These are phyloP conservation scores for Eulithis prunata DNA, from an alignment of 2,888 invertebrate species.

Conservation along the genomic window DNA sequence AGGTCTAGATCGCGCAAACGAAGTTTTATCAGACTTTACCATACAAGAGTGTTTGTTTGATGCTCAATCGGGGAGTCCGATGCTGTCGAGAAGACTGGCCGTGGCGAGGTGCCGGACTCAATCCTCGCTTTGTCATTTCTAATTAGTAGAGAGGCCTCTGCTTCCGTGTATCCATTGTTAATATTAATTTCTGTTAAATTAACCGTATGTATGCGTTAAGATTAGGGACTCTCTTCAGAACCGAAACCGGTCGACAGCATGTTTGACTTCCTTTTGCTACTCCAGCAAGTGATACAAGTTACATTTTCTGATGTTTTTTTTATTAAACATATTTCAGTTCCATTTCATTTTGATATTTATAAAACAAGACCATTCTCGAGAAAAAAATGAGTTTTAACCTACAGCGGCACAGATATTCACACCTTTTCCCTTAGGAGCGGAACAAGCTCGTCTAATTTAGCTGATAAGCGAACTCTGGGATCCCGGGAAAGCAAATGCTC, in stretches of 20 bases:
- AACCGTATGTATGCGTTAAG: conserved; percentile 85
- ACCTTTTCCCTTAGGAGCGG: conserved; percentile 8
- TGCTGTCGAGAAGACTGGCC: conserved; percentile 80
- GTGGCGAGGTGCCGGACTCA: conserved; percentile 80
- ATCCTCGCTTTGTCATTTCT: conserved; percentile 73
- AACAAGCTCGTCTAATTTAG: conserved; percentile 29
- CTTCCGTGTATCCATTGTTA: conserved; percentile 83
- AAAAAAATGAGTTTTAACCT: background rate
- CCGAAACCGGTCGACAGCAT: conserved; percentile 79
- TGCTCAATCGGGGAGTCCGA: conserved; percentile 72
- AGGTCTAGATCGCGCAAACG: conserved; percentile 65
- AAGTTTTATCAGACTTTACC: conserved; percentile 53
- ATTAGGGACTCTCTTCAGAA: conserved; percentile 82
- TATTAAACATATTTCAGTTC: background rate
- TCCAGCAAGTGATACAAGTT: too few species aligned
- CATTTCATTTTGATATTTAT: background rate
- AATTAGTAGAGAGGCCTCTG: conserved; percentile 78
- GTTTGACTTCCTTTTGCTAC: conserved; percentile 80
- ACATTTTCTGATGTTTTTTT: too few species aligned
- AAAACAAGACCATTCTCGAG: background rate
- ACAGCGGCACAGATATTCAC: background rate
- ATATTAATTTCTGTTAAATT: conserved; percentile 81
- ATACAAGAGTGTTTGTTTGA: conserved; percentile 48
- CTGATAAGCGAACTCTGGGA: conserved; percentile 28
- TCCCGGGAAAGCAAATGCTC: conserved; percentile 24